Percentiles rank a stretch among this genome's conserved stretches.
Evolutionary conservation across 2,113 vertebrate species (phyloP).

Genomic region (Noturus placidus): DNA sequence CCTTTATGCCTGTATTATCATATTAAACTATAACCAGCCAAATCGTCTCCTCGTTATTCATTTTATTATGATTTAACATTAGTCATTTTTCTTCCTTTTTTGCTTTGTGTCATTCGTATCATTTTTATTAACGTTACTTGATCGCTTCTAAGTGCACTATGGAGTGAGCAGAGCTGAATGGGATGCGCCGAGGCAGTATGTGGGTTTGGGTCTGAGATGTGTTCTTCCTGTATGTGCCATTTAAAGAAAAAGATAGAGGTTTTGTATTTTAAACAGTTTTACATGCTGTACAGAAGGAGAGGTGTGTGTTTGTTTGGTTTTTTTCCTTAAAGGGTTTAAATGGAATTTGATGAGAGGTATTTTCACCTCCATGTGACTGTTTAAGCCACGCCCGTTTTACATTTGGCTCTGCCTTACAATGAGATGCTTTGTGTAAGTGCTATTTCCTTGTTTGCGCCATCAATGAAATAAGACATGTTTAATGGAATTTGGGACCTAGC

Average conservation of each 20-base stretch:
- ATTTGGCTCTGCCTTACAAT: not conserved
- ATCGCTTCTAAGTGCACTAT: slow-evolving; percentile 9
- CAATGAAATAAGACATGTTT: too few species aligned
- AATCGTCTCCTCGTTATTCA: slow-evolving; percentile 77
- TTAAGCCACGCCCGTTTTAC: slow-evolving; percentile 3
- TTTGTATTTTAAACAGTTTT: not conserved
- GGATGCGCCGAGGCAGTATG: not conserved
- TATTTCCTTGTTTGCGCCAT: not conserved
- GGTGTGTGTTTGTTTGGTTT: not conserved
- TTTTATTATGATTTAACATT: slow-evolving; percentile 51
- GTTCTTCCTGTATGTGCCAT: slow-evolving; percentile 29
- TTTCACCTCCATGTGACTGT: not conserved
- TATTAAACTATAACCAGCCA: slow-evolving; percentile 97
- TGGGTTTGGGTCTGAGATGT: not conserved
- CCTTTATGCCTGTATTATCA: slow-evolving; percentile 87
- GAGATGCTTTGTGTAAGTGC: not conserved
- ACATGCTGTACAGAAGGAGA: not conserved
- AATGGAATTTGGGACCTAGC: not conserved
- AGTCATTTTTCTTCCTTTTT: slow-evolving; percentile 37
- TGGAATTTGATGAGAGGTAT: not conserved
- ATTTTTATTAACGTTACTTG: slow-evolving; percentile 19
- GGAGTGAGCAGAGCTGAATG: not conserved
- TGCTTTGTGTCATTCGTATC: slow-evolving; percentile 51
- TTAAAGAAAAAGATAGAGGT: not conserved
- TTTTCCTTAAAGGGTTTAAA: not conserved